Percentiles rank a stretch among this genome's conserved stretches.
Evolutionary conservation across 2,888 invertebrate genomes (phyloP).

Genomic region (Beris morrisii): DNA sequence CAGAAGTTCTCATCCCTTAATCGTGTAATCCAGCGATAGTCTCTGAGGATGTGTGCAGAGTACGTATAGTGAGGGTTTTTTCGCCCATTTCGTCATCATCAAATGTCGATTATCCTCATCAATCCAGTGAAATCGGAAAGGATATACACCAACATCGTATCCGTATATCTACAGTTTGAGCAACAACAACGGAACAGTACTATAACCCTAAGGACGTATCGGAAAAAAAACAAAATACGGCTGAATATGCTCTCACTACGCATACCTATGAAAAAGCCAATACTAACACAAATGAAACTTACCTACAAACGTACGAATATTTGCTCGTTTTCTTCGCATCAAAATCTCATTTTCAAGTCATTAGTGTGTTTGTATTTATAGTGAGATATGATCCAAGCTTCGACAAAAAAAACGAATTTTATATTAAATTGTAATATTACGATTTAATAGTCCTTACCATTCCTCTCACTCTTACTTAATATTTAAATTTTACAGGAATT

Average conservation of each 20-base stretch:
- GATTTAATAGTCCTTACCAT: too few species aligned
- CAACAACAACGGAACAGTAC: background rate
- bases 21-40: slow-evolving; percentile 19
- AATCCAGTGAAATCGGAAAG: slow-evolving; percentile 28
- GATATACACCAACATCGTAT: slow-evolving; percentile 21
- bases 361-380: slow-evolving; percentile 16
- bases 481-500: too few species aligned
- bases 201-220: too few species aligned
- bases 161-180: background rate
- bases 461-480: too few species aligned
- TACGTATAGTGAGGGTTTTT: slow-evolving; percentile 1
- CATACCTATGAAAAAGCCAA: too few species aligned
- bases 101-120: slow-evolving; percentile 39
- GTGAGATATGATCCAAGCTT: too few species aligned
- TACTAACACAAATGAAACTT: background rate
- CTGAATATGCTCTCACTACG: too few species aligned
- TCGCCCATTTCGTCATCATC: slow-evolving; percentile 29
- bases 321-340: slow-evolving; percentile 38
- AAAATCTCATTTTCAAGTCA: slow-evolving; percentile 38
- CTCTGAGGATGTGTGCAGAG: background rate
- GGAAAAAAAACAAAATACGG: too few species aligned
- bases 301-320: slow-evolving; percentile 24
- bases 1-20: slow-evolving; percentile 7
- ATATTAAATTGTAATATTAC: too few species aligned
- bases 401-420: too few species aligned